A percentile compares a stretch with the other conserved stretches of the same genome.
phyloP scores from a whole-genome alignment of 2,797 vertebrate species.

The Denticeps clupeoides region DNA sequence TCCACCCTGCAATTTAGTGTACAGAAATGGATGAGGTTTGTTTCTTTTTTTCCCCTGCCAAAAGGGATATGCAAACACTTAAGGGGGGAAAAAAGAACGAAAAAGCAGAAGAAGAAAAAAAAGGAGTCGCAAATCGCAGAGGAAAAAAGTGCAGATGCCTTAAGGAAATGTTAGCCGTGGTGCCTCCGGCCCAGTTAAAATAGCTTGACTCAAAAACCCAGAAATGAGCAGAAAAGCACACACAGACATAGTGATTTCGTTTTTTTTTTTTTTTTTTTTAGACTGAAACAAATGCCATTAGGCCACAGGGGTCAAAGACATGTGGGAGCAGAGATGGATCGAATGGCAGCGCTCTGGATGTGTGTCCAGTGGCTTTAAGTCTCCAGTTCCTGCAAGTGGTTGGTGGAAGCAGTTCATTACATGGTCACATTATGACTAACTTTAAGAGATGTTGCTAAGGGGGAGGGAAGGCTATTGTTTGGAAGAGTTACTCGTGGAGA shows the following conservation, averaged over 20 bases:
- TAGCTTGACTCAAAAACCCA: conserved; percentile 13
- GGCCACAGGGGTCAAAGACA: too few species aligned
- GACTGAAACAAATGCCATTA: too few species aligned
- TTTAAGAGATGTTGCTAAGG: too few species aligned
- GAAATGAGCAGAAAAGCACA: background rate
- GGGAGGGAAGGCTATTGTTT: too few species aligned
- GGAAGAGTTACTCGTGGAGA: too few species aligned
- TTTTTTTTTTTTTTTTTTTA: too few species aligned
- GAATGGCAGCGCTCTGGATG: too few species aligned
- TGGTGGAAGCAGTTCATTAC: too few species aligned
- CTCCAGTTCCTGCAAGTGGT: too few species aligned
- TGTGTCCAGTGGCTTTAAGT: too few species aligned
- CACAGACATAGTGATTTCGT: background rate
- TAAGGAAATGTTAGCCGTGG: conserved; percentile 6
- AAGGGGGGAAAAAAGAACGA: conserved; percentile 10
- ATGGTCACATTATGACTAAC: too few species aligned
- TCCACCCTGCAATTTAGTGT: conserved; percentile 40
- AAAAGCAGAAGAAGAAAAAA: background rate
- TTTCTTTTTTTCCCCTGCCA: conserved; percentile 32
- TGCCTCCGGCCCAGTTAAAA: conserved; percentile 12
- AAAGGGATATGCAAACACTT: conserved; percentile 34
- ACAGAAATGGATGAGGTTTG: conserved; percentile 36
- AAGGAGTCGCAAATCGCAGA: background rate
- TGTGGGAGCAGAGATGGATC: too few species aligned
- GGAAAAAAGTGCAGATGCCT: background rate